Base-by-base conservation (phyloP, 2,888 invertebrate species). In the Drosophila algonquin region DNA sequence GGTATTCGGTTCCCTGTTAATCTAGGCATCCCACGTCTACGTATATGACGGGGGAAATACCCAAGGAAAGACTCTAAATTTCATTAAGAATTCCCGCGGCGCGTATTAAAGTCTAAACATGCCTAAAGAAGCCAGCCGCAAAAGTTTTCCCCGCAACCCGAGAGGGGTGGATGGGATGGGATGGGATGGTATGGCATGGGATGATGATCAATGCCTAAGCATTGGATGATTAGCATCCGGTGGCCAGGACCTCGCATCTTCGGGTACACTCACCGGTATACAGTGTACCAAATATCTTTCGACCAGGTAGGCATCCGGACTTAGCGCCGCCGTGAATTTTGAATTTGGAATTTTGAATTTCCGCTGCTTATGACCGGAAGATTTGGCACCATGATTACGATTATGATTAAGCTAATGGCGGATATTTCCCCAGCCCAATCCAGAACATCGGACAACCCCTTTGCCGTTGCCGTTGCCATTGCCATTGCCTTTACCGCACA, bases 101-200 rank as follows among this genome's bases (percentile, higher is more conserved):
- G 81, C 76, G 81, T 47, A 89, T 87, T 87, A 89, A 88, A 87
- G 88, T 81, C 89, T 89, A 89, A 86, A 89, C 86, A 86, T 89
- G 86, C 89, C 86, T 87, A 78, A 63, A 52, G 32, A 47, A 72
- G 59, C 63, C 62, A 51, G 45, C 30, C 27, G 45, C 16, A 48
- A 72, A 80, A 81, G 72, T 87, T 88, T 81, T 70, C 73, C 80
- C 75, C 63, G 57, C 71, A 70, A 50, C 40, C 21, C 2, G 7
- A 14, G 40, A 40, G 40, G n/a, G 40, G 14, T 40, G 40, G 40
- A 14, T 35, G 35, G 32, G 12, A 35, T 40, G 54, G 18, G 18
- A 18, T 18, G 18, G 18, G 18, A 18, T 18, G 18, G 18, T n/a
- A 35, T 40, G 54, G 18, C 0, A 32, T 32, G 32, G 35, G 12